Evolutionary conservation across 2,888 invertebrate species (phyloP).

Genomic region (Aspidiotus rigidus): DNA sequence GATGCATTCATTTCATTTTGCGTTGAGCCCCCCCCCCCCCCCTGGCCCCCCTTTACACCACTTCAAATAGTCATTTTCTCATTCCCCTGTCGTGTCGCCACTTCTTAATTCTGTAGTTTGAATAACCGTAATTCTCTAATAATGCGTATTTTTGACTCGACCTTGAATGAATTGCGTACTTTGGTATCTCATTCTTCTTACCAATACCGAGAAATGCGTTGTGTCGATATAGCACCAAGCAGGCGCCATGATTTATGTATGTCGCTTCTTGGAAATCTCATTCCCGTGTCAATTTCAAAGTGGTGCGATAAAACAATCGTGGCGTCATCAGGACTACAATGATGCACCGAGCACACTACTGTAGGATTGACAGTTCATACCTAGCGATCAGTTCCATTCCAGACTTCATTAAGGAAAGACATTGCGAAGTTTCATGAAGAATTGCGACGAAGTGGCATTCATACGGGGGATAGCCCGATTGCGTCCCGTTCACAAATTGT

Average conservation of each 20-base stretch:
- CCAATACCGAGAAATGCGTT: not conserved
- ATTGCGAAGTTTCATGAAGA: no score
- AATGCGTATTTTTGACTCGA: not conserved
- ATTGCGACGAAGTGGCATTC: no score
- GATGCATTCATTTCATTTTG: no score
- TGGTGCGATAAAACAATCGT: no score
- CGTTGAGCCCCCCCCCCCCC: no score
- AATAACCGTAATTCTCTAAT: no score
- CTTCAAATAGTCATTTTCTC: not conserved
- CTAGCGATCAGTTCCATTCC: no score
- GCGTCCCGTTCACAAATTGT: no score
- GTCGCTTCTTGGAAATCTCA: not conserved
- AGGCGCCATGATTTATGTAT: not conserved
- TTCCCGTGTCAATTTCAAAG: not conserved
- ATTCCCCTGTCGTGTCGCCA: constrained; percentile 1
- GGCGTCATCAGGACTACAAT: no score
- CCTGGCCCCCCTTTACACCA: not conserved
- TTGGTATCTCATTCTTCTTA: not conserved
- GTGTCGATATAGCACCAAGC: not conserved
- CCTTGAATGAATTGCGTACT: not conserved
- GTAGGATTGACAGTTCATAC: not conserved
- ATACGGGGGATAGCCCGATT: no score
- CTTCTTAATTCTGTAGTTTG: not conserved
- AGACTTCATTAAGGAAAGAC: no score
- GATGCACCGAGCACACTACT: no score